phyloP scores from a whole-genome alignment of 2,113 vertebrate species.

The Lucifuga dentata region DNA sequence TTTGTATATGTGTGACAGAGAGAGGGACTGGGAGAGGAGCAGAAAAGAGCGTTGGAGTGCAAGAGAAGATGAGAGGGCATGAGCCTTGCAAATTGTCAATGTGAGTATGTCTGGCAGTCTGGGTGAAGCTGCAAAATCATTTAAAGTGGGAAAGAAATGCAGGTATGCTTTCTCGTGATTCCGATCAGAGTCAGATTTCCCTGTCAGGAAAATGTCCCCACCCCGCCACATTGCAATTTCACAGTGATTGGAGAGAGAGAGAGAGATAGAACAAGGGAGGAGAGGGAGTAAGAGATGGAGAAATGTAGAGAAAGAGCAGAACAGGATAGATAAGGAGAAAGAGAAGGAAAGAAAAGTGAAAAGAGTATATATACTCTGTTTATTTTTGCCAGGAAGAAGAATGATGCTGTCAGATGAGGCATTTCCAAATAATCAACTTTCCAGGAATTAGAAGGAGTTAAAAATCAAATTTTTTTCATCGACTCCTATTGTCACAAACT shows the following conservation, averaged over 20 bases:
- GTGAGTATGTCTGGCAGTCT: slow-evolving; percentile 44
- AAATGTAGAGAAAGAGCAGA: slow-evolving; percentile 15
- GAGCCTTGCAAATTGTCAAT: slow-evolving; percentile 38
- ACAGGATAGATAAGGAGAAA: slow-evolving; percentile 30
- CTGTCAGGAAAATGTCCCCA: slow-evolving; percentile 69
- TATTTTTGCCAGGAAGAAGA: not conserved
- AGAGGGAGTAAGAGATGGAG: slow-evolving; percentile 31
- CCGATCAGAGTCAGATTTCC: slow-evolving; percentile 71
- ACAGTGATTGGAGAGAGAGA: slow-evolving; percentile 75
- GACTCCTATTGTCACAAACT: slow-evolving; percentile 24
- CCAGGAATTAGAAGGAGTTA: slow-evolving; percentile 44
- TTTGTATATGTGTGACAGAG: slow-evolving; percentile 11
- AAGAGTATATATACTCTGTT: too few species aligned
- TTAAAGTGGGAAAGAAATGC: slow-evolving; percentile 71
- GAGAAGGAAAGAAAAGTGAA: too few species aligned
- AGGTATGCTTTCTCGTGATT: slow-evolving; percentile 66
- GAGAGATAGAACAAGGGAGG: slow-evolving; percentile 33
- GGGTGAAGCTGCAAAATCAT: slow-evolving; percentile 71
- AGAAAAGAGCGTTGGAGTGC: slow-evolving; percentile 13
- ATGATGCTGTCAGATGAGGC: slow-evolving; percentile 29
- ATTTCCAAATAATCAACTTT: slow-evolving; percentile 33
- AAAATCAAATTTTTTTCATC: slow-evolving; percentile 45
- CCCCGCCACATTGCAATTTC: slow-evolving; percentile 73
- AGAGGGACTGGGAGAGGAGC: slow-evolving; percentile 11
- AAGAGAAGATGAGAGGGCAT: slow-evolving; percentile 28